Conservation (phyloP, 92 coral and sea anemone species). For the Paragorgia papillata region DNA sequence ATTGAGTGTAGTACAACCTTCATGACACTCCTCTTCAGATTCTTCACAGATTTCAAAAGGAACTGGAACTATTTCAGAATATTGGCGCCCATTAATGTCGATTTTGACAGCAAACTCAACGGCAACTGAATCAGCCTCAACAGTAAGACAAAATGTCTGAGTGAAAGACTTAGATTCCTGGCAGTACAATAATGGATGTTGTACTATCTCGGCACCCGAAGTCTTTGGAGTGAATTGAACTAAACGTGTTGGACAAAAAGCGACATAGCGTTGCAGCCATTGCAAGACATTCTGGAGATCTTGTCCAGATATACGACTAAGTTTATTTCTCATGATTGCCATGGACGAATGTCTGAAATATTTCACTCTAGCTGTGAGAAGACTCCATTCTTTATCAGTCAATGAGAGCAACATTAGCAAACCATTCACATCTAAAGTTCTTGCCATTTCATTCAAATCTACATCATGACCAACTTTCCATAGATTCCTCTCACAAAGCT, state of each 20-base stretch:
- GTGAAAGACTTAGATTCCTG: conserved; percentile 18
- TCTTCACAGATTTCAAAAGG: neutral
- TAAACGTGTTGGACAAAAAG: conserved; percentile 16
- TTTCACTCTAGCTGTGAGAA: neutral
- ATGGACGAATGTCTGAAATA: neutral
- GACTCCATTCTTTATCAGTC: conserved; percentile 7
- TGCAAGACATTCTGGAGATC: conserved; percentile 16
- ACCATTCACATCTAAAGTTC: neutral
- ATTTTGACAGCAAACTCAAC: neutral
- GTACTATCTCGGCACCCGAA: neutral
- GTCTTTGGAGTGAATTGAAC: neutral
- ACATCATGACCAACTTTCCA: neutral
- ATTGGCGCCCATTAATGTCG: neutral
- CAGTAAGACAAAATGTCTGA: conserved; percentile 4
- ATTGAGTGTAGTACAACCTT: neutral
- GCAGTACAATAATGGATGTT: neutral
- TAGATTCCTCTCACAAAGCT: conserved; percentile 6
- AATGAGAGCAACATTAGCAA: neutral
- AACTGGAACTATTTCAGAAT: neutral
- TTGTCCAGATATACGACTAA: neutral
- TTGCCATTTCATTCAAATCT: neutral
- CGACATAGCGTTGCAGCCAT: conserved; percentile 5
- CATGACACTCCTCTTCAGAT: conserved; percentile 4
- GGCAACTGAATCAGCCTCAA: neutral
- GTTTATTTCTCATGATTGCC: neutral